These are phyloP conservation scores for Rousettus leschenaultii DNA, from an alignment of 2,113 vertebrate genomes.

Conservation along the genomic window DNA sequence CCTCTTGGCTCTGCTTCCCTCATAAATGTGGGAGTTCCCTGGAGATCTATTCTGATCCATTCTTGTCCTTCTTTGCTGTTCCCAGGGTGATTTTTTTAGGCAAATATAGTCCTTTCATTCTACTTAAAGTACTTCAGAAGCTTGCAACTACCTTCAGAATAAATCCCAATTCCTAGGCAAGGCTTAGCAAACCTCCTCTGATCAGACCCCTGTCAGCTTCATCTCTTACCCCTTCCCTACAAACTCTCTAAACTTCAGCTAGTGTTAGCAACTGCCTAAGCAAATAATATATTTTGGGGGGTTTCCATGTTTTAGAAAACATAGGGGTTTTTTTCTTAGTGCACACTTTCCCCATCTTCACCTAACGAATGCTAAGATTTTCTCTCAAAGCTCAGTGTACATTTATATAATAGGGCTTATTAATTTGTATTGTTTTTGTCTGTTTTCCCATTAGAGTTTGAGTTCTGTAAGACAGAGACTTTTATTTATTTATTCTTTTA, in stretches of 20 bases:
- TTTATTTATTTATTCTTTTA: slow-evolving; percentile 17
- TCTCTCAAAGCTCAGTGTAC: not conserved
- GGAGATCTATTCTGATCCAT: not conserved
- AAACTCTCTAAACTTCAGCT: not conserved
- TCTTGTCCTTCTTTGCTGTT: not conserved
- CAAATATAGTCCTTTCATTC: not conserved
- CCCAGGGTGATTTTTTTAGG: not conserved
- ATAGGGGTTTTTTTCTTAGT: not conserved
- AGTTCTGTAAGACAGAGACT: not conserved
- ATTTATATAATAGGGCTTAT: not conserved
- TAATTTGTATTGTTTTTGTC: not conserved
- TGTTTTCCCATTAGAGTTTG: not conserved
- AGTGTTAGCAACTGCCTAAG: not conserved
- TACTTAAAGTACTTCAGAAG: not conserved
- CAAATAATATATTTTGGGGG: not conserved
- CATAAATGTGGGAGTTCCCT: not conserved
- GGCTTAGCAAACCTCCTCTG: not conserved
- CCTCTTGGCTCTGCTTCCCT: not conserved
- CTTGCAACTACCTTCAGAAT: not conserved
- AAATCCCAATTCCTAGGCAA: not conserved
- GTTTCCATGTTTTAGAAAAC: not conserved
- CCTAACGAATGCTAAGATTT: slow-evolving; percentile 2
- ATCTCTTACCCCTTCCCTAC: not conserved
- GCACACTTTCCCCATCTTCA: not conserved
- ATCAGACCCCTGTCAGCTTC: accelerated